phyloP scores from a whole-genome alignment of 2,888 invertebrate genomes.

The Platerodrilus igneus region DNA sequence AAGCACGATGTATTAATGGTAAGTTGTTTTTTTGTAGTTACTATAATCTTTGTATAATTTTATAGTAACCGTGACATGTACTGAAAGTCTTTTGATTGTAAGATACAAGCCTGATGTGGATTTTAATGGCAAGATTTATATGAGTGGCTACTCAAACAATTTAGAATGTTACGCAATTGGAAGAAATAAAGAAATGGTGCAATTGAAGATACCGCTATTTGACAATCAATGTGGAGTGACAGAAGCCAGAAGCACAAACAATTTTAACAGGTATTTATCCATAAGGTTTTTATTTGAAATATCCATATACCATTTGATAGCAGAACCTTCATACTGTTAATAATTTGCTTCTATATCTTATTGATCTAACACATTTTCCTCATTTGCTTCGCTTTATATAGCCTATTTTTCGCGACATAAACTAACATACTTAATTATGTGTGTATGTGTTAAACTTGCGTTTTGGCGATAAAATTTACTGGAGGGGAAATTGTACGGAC shows the following conservation, averaged over 20 bases:
- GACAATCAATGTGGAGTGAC: constrained; percentile 55
- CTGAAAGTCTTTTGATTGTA: constrained; percentile 64
- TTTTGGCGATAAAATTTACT: too few relatives aligned
- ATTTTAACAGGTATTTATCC: constrained; percentile 49
- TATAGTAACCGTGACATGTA: constrained; percentile 80
- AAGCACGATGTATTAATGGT: constrained; percentile 82
- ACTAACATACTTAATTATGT: too few relatives aligned
- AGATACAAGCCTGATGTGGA: constrained; percentile 58
- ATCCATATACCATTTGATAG: too few relatives aligned
- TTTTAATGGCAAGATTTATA: constrained; percentile 74
- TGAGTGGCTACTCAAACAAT: constrained; percentile 68
- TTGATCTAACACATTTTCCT: too few relatives aligned
- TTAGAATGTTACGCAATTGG: constrained; percentile 60
- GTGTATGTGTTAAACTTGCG: too few relatives aligned
- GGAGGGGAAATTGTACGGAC: too few relatives aligned
- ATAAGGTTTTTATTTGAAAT: too few relatives aligned
- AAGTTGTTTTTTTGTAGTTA: constrained; percentile 41
- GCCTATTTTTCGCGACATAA: too few relatives aligned
- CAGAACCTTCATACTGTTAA: too few relatives aligned
- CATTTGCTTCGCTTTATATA: too few relatives aligned
- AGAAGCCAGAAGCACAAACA: constrained; percentile 51
- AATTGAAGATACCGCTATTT: constrained; percentile 57
- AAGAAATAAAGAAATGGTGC: constrained; percentile 49
- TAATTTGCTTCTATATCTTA: too few relatives aligned
- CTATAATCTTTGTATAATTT: too few relatives aligned